Evolutionary conservation across 1,140 invertebrate species (phyloP).

Genomic region (Anthonomus grandis): DNA sequence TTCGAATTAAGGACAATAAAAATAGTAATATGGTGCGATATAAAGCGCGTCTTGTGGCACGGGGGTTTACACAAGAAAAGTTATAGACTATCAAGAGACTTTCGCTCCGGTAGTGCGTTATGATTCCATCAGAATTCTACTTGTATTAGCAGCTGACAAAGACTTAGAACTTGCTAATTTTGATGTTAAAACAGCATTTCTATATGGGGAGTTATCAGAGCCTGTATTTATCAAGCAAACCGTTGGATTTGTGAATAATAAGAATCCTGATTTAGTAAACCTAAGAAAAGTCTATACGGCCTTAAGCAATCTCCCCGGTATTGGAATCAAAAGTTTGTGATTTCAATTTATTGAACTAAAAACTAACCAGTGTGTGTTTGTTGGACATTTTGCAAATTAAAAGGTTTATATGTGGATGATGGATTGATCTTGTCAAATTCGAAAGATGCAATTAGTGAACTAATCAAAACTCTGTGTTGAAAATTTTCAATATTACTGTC

Average conservation of each 20-base stretch:
- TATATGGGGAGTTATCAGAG: conserved; percentile 49
- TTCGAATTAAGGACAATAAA: conserved; percentile 26
- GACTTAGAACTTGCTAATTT: conserved; percentile 43
- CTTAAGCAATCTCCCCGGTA: conserved; percentile 49
- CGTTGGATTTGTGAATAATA: conserved; percentile 32
- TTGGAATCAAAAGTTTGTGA: conserved; percentile 42
- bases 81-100: conserved; percentile 47
- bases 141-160: conserved; percentile 43
- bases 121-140: conserved; percentile 44
- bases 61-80: conserved; percentile 45
- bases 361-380: neutral
- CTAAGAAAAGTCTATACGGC: conserved; percentile 49
- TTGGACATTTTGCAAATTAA: neutral
- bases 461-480: conserved; percentile 5
- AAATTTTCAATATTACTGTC: conserved; percentile 5
- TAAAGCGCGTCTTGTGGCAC: conserved; percentile 46
- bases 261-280: conserved; percentile 16
- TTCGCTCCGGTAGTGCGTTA: conserved; percentile 44
- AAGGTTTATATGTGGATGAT: conserved; percentile 7
- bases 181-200: conserved; percentile 49
- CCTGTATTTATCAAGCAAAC: conserved; percentile 49
- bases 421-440: neutral
- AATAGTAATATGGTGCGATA: conserved; percentile 10
- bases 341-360: neutral
- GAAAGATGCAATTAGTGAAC: neutral